Percentiles rank a stretch among this genome's conserved stretches.
Conservation (phyloP, 1,140 invertebrate species). For the Dolichoris vasculosae region DNA sequence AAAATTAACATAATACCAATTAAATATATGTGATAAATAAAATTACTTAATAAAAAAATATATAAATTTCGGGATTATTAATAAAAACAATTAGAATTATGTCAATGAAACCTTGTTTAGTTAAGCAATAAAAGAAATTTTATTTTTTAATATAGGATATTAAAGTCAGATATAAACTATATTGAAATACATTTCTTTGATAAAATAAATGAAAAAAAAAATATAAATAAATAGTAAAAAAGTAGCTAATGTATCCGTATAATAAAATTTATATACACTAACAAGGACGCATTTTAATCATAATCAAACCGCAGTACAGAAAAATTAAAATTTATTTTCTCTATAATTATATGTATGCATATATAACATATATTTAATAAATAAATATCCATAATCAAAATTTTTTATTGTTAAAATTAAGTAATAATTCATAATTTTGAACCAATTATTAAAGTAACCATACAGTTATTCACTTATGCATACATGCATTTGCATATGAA, state of each 20-base stretch:
- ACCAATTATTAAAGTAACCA: slow-evolving; percentile 62
- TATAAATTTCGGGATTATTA: neutral
- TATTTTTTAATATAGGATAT: neutral
- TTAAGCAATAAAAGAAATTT: neutral
- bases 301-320: slow-evolving; percentile 71
- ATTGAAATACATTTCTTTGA: neutral
- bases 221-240: slow-evolving; percentile 32
- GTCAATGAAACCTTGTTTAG: neutral
- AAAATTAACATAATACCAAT: no score
- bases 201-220: slow-evolving; percentile 7
- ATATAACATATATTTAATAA: slow-evolving; percentile 34
- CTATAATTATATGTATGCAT: slow-evolving; percentile 60
- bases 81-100: neutral
- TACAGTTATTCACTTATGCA: neutral
- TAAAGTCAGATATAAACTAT: neutral
- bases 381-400: slow-evolving; percentile 57
- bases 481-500: neutral
- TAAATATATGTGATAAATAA: no score
- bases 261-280: no score
- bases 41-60: neutral
- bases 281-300: slow-evolving; percentile 58
- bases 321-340: slow-evolving; percentile 73
- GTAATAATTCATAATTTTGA: slow-evolving; percentile 59
- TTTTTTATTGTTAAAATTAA: slow-evolving; percentile 61
- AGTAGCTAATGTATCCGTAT: slow-evolving; percentile 26